Percentiles rank a stretch among this genome's conserved stretches.
These are phyloP conservation scores for Disparrhopalites patrizii DNA, from an alignment of 2,888 invertebrate genomes.

Conservation along the genomic window DNA sequence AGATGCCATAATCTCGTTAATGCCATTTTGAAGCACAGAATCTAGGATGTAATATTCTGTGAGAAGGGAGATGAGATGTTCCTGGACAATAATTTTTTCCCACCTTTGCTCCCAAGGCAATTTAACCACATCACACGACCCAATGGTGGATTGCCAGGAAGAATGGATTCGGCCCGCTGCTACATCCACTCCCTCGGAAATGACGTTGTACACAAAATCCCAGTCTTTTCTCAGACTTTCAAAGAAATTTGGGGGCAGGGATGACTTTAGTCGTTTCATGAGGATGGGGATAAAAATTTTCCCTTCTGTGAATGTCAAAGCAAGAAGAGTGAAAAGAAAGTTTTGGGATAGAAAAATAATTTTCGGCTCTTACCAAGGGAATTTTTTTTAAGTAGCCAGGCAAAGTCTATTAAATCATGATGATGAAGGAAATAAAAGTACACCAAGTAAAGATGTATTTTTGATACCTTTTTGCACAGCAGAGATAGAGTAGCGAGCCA, in stretches of 20 bases:
- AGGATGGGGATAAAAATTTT: constrained; percentile 39
- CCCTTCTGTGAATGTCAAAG: constrained; percentile 27
- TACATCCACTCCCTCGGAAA: constrained; percentile 34
- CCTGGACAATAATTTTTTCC: constrained; percentile 14
- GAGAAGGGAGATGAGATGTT: constrained; percentile 29
- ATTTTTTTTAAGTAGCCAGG: not conserved
- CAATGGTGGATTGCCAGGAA: constrained; percentile 32
- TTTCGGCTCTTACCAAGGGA: no score
- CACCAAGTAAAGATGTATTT: not conserved
- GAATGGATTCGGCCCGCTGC: constrained; percentile 25
- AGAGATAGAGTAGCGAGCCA: constrained; percentile 28
- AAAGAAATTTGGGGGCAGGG: constrained; percentile 19
- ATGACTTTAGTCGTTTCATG: constrained; percentile 38
- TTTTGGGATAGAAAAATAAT: no score
- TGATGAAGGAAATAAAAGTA: no score
- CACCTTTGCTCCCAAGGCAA: constrained; percentile 41
- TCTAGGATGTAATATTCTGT: constrained; percentile 38
- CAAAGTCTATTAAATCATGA: not conserved
- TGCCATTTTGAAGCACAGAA: constrained; percentile 36
- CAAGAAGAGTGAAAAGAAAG: not conserved
- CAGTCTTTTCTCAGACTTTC: constrained; percentile 34
- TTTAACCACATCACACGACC: constrained; percentile 20
- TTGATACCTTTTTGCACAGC: constrained; percentile 24
- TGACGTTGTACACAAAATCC: constrained; percentile 31
- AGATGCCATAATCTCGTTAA: constrained; percentile 40